These are phyloP conservation scores for Ferrisia virgata DNA, from an alignment of 2,888 invertebrate genomes.

Conservation along the genomic window DNA sequence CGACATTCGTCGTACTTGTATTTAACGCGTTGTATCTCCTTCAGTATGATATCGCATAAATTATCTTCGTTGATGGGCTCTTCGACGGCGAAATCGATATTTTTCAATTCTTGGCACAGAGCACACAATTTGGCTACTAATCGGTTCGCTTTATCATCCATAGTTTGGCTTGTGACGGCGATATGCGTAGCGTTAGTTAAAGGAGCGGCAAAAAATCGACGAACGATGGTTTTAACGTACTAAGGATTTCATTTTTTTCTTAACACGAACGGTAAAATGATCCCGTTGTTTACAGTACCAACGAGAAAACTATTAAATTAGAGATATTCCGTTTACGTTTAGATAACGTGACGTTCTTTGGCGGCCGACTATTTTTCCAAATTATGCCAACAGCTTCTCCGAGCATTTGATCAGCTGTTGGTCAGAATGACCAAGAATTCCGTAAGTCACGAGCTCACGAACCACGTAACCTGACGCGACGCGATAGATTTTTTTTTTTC, in stretches of 20 bases:
- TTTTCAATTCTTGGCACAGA: conserved; percentile 11
- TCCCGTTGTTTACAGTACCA: not conserved
- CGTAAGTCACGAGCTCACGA: no score
- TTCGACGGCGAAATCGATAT: conserved; percentile 27
- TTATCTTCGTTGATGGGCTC: conserved; percentile 13
- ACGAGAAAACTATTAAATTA: not conserved
- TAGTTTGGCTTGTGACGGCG: not conserved
- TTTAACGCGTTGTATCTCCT: conserved; percentile 20
- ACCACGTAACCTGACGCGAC: no score
- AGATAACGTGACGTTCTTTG: not conserved
- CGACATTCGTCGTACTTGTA: conserved; percentile 24
- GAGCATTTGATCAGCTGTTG: no score
- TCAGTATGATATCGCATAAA: not conserved
- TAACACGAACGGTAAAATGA: not conserved
- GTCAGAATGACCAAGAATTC: no score
- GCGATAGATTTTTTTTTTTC: no score
- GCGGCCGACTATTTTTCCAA: no score
- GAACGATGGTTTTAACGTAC: not conserved
- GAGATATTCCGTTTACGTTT: not conserved
- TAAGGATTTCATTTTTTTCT: not conserved
- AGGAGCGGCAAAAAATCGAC: no score
- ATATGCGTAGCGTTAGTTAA: not conserved
- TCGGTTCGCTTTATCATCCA: conserved; percentile 16
- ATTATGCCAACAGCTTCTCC: no score
- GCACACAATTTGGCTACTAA: conserved; percentile 12